Percentiles rank a stretch among this genome's conserved stretches.
Evolutionary conservation across 2,113 vertebrate species (phyloP).

Genomic region (Gymnobelideus leadbeateri): DNA sequence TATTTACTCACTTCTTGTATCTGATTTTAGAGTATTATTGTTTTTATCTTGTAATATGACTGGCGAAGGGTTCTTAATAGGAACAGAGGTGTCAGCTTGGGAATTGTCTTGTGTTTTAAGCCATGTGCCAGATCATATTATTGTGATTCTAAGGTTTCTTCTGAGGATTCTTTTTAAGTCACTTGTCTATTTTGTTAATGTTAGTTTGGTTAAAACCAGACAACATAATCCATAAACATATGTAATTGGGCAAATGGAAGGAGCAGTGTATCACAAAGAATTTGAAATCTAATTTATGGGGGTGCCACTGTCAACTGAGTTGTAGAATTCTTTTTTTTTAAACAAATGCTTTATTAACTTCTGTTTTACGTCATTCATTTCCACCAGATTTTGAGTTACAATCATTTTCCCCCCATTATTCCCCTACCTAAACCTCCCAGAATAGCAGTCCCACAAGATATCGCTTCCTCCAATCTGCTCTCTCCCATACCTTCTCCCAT

Average conservation of each 20-base stretch:
- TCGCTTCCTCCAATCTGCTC: no score
- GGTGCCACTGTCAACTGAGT: background rate
- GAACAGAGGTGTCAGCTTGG: background rate
- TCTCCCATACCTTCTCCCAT: no score
- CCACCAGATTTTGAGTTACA: no score
- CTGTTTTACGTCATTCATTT: no score
- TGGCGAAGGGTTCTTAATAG: background rate
- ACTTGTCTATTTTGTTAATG: background rate
- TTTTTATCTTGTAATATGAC: background rate
- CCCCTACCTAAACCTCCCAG: no score
- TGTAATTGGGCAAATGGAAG: background rate
- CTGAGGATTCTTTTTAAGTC: background rate
- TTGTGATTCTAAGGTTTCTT: background rate
- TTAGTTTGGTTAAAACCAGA: background rate
- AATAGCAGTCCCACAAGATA: no score
- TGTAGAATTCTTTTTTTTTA: no score
- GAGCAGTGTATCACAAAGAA: background rate
- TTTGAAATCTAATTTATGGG: background rate
- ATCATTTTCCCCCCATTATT: no score
- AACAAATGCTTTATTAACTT: no score
- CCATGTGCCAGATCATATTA: background rate
- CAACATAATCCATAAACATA: background rate
- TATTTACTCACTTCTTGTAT: background rate
- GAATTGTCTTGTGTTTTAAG: background rate
- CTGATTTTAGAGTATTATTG: background rate